Conservation (phyloP, 2,797 vertebrate genomes). For the Periophthalmus magnuspinnatus region DNA sequence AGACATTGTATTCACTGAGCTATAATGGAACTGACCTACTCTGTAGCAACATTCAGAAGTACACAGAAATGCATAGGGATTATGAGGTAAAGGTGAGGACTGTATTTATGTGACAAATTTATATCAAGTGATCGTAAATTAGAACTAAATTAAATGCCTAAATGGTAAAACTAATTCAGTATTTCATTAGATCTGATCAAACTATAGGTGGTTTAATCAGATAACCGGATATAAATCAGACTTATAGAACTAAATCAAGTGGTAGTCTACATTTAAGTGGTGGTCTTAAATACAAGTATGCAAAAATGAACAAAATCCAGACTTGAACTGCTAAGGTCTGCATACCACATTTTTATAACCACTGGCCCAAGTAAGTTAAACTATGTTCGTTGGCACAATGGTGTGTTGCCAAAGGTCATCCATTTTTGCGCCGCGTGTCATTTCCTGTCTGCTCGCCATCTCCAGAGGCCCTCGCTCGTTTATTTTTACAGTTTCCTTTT, state of each 20-base stretch:
- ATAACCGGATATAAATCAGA: background rate
- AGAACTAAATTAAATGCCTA: background rate
- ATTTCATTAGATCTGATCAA: background rate
- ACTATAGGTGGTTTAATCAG: background rate
- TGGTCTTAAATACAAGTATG: background rate
- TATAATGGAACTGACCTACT: slow-evolving; percentile 23
- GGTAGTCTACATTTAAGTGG: background rate
- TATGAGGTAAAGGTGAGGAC: slow-evolving; percentile 18
- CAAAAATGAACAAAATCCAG: background rate
- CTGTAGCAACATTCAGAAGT: slow-evolving; percentile 22
- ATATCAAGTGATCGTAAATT: background rate
- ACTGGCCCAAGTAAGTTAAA: background rate
- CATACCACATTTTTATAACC: background rate
- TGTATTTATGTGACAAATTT: slow-evolving; percentile 9
- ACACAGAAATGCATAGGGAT: slow-evolving; percentile 13
- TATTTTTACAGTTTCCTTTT: slow-evolving; percentile 85
- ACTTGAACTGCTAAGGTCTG: background rate
- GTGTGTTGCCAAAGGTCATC: slow-evolving; percentile 60
- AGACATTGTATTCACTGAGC: slow-evolving; percentile 24
- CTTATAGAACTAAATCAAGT: too few relatives aligned
- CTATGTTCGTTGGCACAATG: slow-evolving; percentile 40
- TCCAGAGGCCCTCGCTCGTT: slow-evolving; percentile 74
- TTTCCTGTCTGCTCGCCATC: slow-evolving; percentile 80
- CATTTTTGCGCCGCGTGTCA: slow-evolving; percentile 79
- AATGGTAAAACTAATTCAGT: background rate